A percentile compares a stretch with the other conserved stretches of the same genome.
Evolutionary conservation across 2,888 invertebrate species (phyloP).

Genomic region (Parnassius orleans): DNA sequence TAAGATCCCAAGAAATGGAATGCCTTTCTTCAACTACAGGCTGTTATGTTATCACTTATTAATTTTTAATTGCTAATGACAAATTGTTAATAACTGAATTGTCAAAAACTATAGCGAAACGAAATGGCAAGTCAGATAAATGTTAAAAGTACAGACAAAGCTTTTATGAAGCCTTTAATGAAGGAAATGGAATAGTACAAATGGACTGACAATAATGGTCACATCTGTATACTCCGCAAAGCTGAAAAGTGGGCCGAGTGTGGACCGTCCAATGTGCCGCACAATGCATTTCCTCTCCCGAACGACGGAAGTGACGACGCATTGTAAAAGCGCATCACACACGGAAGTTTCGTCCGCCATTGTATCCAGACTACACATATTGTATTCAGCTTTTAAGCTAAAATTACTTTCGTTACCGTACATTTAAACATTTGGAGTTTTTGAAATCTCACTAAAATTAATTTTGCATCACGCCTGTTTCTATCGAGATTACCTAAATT

Average conservation of each 20-base stretch:
- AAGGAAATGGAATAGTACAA: slow-evolving; percentile 51
- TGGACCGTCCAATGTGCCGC: slow-evolving; percentile 34
- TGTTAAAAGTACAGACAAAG: slow-evolving; percentile 36
- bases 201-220: slow-evolving; percentile 45
- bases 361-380: slow-evolving; percentile 32
- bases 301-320: slow-evolving; percentile 49
- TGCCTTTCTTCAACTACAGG: too few species aligned
- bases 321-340: slow-evolving; percentile 50
- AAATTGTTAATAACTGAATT: too few species aligned
- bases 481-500: too few species aligned
- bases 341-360: slow-evolving; percentile 51
- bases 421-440: too few species aligned
- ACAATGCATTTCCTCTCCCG: slow-evolving; percentile 62
- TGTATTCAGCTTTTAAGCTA: slow-evolving; percentile 5
- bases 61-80: too few species aligned
- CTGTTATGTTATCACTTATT: too few species aligned
- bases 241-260: slow-evolving; percentile 57
- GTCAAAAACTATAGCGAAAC: too few species aligned
- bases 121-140: not conserved
- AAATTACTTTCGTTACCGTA: not conserved
- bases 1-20: too few species aligned
- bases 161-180: slow-evolving; percentile 24
- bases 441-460: too few species aligned
- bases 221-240: slow-evolving; percentile 50
- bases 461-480: too few species aligned